Base-by-base conservation (phyloP, 2,113 vertebrate genomes). In the Macrotus californicus region DNA sequence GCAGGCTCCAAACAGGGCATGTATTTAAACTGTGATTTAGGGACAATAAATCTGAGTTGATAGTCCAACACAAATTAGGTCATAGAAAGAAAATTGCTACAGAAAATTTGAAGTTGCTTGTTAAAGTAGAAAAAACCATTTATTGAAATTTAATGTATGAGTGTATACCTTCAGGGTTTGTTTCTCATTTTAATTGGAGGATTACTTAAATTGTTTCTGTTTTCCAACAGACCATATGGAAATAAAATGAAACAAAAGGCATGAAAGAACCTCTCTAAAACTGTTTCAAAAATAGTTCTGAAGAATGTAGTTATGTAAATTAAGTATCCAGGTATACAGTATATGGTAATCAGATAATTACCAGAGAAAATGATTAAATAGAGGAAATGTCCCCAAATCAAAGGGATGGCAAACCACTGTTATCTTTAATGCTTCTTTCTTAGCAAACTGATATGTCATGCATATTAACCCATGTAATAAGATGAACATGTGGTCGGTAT, bases 271-370 rank as follows among this genome's bases (percentile, higher is more conserved):
- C 5, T 96, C 93, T 91, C 77, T 48, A 88, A 96, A 56, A 76
- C 88, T 96, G 77, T 96, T 96, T 93, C 96, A 96, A 85, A 90
- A 90, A 76, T 94, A 85, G 52, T 94, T 93, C 24, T 96, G 94
- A 93, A 93, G 39, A 96, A 87, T 89, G 84, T 95, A 96, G 43
- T 80, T 96, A 64, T 84, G 91, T n/a, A 22, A 97, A 52, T 80
- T 89, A 95, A 87, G 24, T 6, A 50, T 41, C 70, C 31, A 34
- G 13, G 12, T 36, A 66, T 61, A 41, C 36, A 15, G 14, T 36
- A 10, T 59, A 59, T 59, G 56, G 56, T 59, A 59, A 59, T 79
- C n/a, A 79, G 56, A 34, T 59, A 79, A 52, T 66, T 73, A 29
- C 31, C 73, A 72, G 56, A 31, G 77, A 92, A 97, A 94, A 85